A percentile compares a stretch with the other conserved stretches of the same genome.
Conservation (phyloP, 92 coral and sea anemone species). For the Porites evermanni region DNA sequence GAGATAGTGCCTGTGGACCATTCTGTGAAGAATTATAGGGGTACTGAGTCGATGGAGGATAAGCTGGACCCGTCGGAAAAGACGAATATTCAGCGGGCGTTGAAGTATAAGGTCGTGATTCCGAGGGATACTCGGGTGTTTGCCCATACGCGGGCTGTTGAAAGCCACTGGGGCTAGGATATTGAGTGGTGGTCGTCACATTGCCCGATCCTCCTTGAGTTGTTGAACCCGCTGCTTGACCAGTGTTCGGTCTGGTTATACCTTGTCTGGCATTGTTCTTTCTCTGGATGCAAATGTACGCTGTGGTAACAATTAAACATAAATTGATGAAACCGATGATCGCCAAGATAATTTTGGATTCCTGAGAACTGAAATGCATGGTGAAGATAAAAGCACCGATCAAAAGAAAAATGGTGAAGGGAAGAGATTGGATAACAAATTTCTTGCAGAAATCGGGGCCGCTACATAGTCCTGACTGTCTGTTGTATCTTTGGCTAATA, state of each 20-base stretch:
- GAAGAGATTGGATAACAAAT: slow-evolving; percentile 15
- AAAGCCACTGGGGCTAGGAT: slow-evolving; percentile 2
- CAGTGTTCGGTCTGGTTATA: not conserved
- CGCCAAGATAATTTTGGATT: slow-evolving; percentile 9
- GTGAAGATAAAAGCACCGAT: slow-evolving; percentile 61
- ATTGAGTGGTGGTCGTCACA: not conserved
- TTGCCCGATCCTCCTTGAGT: slow-evolving; percentile 19
- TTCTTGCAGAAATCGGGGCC: slow-evolving; percentile 18
- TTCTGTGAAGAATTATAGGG: slow-evolving; percentile 28
- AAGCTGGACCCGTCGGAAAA: slow-evolving; percentile 24
- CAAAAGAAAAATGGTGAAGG: slow-evolving; percentile 46
- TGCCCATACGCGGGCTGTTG: slow-evolving; percentile 27
- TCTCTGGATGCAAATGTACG: not conserved
- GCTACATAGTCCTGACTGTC: not conserved
- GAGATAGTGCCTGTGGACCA: slow-evolving; percentile 6
- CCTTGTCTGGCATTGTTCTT: slow-evolving; percentile 37
- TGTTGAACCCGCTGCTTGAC: not conserved
- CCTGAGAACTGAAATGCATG: slow-evolving; percentile 29
- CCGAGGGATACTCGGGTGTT: slow-evolving; percentile 12
- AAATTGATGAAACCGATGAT: slow-evolving; percentile 26
- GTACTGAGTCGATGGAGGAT: slow-evolving; percentile 25
- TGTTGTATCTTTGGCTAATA: not conserved
- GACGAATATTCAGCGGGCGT: slow-evolving; percentile 15
- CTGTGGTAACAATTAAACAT: slow-evolving; percentile 22
- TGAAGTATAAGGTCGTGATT: not conserved